These are phyloP conservation scores for Eupithecia inturbata DNA, from an alignment of 2,888 invertebrate species.

Conservation along the genomic window DNA sequence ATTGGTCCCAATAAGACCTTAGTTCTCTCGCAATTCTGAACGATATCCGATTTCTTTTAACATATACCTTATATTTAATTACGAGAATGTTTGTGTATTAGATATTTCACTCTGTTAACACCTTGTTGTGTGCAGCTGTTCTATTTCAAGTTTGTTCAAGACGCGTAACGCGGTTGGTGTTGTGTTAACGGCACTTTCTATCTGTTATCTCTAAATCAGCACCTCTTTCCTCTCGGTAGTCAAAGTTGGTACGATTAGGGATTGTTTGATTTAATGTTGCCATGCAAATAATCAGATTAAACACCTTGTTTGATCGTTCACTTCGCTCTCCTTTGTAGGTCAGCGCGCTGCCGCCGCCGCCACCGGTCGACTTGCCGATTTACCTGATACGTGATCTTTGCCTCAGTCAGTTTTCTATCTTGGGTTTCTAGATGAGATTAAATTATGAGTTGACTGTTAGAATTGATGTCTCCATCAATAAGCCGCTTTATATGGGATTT, in stretches of 20 bases:
- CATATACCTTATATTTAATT: not conserved
- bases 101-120: not conserved
- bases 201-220: conserved; percentile 73
- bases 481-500: conserved; percentile 58
- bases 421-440: conserved; percentile 43
- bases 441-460: conserved; percentile 41
- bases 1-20: conserved; percentile 58
- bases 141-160: conserved; percentile 65
- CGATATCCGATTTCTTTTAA: conserved; percentile 36
- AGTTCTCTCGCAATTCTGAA: conserved; percentile 54
- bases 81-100: not conserved
- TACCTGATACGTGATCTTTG: conserved; percentile 35
- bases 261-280: conserved; percentile 66
- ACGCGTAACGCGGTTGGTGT: conserved; percentile 79
- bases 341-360: no score
- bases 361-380: conserved; percentile 47
- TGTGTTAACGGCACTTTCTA: conserved; percentile 76
- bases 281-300: conserved; percentile 67
- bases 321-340: conserved; percentile 56
- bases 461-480: conserved; percentile 47
- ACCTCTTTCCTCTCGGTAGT: conserved; percentile 69
- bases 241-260: conserved; percentile 65
- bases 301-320: conserved; percentile 56
- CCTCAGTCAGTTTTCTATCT: conserved; percentile 45
- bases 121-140: conserved; percentile 52